Base-by-base conservation (phyloP, 2,888 invertebrate species). In the Microctonus brassicae region DNA sequence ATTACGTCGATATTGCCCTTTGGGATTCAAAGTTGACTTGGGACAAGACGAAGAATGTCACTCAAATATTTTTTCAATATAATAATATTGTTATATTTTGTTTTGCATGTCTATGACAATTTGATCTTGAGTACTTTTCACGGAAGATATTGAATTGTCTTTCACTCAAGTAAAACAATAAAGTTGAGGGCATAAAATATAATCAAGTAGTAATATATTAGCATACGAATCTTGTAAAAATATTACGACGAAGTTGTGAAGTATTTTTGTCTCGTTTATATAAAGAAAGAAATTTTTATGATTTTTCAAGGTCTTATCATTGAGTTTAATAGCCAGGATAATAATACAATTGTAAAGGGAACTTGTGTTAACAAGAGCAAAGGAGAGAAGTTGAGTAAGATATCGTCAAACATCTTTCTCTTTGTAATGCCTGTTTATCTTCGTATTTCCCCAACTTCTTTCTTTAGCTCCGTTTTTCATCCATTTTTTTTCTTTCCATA, bases 401-500 rank as follows among this genome's bases (percentile, higher is more conserved):
- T 24, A 26, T 26, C 26, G 10, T 55, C 24, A 26, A 55, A 26
- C 52, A 17, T 65, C 24, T 55, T 53, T 72, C 57, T 47, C 65
- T 39, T 69, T 65, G 70, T 60, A 65, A 73, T 75, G 75, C 75
- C 76, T 80, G 78, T 78, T 80, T 80, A 80, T 78, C 77, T 79
- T 68, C 58, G 57, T 65, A 67, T 42, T 69, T 67, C 70, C 73
- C 73, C 73, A 69, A 68, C 70, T 53, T 73, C 68, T 74, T 57
- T 65, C 29, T 64, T 62, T 26, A 24, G 33, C 42, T 24, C 24
- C 26, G 26, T 24, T 26, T 24, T 36, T 10, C 42, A 42, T 4
- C 24, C 39, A 63, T 63, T 63, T 61, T 61, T 61, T 47, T n/a
- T 33, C n/a, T n/a, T n/a, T n/a, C n/a, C n/a, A n/a, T 33, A n/a